Evolutionary conservation across 2,113 vertebrate species (phyloP), one percentile per base, ranked within the genome.

Genomic region (Phainopepla nitens): DNA sequence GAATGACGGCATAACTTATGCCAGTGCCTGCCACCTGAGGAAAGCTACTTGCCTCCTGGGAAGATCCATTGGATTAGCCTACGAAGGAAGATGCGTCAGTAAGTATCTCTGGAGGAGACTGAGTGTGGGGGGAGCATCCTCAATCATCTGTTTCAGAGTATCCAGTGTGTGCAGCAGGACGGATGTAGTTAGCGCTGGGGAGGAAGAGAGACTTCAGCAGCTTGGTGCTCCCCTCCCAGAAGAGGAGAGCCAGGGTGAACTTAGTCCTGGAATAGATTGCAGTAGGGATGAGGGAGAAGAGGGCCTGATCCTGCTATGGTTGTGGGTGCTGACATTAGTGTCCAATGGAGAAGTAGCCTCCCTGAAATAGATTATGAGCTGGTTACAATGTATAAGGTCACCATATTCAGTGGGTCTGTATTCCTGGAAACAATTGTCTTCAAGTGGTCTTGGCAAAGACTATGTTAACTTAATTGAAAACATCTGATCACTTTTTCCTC

Each of bases 41-140:
- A 99, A 99, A 96, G 99, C 99, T 18, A 99, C 99, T 87, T 99
- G 99, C 95, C 98, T 99, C 17, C 98, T 99, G 65, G 99, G 99
- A 97, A 98, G 98, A 95, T 99, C 99, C 29, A 99, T 99, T 69
- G 99, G 99, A 94, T 97, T 99, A 96, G 99, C 99, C 62, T 99
- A 99, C 3, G 99, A 99, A 96, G 99, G 99, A 81, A 99, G 99
- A 98, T 99, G 99, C 97, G 98, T 99, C 98, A 99, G 99, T 99
- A 98, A 97, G 99, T 99, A 97, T 96, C 94, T 87, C 7, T 2
- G n/a, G 54, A 9, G 13, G 92, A 91, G 35, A 21, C 9, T 27
- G 13, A 35, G 53, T 29, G 15, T 5, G 49, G 56, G 11, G n/a
- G 64, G 11, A 80, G 12, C 35, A 54, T 44, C 15, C 13, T 65